Base-by-base conservation (phyloP, 2,797 vertebrate genomes). In the Rhynchonycteris naso region DNA sequence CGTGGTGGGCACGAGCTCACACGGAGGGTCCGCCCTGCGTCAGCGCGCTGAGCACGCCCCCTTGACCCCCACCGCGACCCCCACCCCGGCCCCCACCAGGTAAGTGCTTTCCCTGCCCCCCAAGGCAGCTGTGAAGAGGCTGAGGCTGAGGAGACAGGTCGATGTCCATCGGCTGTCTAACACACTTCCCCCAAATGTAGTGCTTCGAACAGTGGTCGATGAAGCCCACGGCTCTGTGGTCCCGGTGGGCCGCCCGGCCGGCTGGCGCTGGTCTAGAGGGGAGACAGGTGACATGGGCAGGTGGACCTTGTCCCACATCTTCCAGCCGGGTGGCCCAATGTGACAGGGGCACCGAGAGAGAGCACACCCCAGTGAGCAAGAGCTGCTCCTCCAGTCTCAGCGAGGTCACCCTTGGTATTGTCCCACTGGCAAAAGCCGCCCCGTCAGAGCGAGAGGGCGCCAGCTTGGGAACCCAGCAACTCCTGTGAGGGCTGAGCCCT, bases 1-100 rank as follows among this genome's bases (percentile, higher is more conserved):
- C 26, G 7, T 7, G 0, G 0, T n/a, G 35, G 0, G 21, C 1
- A 10, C 2, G 1, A 2, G 4, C 19, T 10, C 22, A 21, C 4
- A 3, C 2, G 12, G 35, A 50, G 35, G 30, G 33, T 6, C 11
- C 18, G 38, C 61, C 58, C 58, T 35, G 22, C 4, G 7, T 15
- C 47, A 63, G 28, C 18, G 3, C 3, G 24, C 4, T 2, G 1
- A 18, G 26, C n/a, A 3, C 12, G 7, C 5, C 38, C 10, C 88
- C 47, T 30, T 69, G 0, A 19, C 14, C 65, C 16, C 21, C 15
- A 9, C 0, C 5, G 8, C 5, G 43, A 43, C 43, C 43, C 43
- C 43, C 43, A 22, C 1, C n/a, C 6, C 52, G 5, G 15, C 1
- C 28, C 13, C 19, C 35, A 0, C 1, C 5, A 9, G 30, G 56